Evolutionary conservation across 2,797 vertebrate species (phyloP), one percentile per base, ranked within the genome.

Genomic region (Chromobotia macracanthus): DNA sequence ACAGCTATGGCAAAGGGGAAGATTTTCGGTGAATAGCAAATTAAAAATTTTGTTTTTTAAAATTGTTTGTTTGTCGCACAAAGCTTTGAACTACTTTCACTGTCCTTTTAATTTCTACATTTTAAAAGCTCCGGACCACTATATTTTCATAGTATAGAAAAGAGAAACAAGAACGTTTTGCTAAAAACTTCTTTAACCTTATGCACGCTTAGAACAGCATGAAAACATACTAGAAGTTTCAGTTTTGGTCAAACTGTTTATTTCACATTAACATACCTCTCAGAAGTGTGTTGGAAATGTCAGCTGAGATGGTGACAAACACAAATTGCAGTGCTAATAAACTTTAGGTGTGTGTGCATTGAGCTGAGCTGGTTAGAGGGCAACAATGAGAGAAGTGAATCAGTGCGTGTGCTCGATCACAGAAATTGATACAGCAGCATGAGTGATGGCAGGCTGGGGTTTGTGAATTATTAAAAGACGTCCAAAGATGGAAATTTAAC

Each of bases 391-490:
- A 60, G 19, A 55, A 60, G 71, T 75, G 67, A 81, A 79, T 81
- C 81, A 73, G 50, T n/a, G 31, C 38, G 72, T 25, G 70, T 65
- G 65, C 75, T 82, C 76, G 79, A 81, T 79, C 73, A n/a, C 53
- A 71, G 19, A 80, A 85, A 85, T 83, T 82, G 64, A 83, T 83
- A 76, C 23, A 11, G 55, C 75, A 65, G 72, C 13, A 65, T 83
- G 82, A 84, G 44, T 78, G 67, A 83, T 79, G 58, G 70, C 12
- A 23, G 79, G 70, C 72, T 70, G 71, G n/a, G 65, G 56, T 41
- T 69, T 28, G 44, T 87, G 76, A 84, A 87, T 87, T 84, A 87
- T 83, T 87, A 74, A 85, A 48, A 84, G 41, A 66, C 23, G 72
- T 80, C 83, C 72, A 70, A 41, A 82, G 79, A 77, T 38, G 5